Conservation (phyloP, 2,113 vertebrate genomes). For the Pterocles gutturalis region DNA sequence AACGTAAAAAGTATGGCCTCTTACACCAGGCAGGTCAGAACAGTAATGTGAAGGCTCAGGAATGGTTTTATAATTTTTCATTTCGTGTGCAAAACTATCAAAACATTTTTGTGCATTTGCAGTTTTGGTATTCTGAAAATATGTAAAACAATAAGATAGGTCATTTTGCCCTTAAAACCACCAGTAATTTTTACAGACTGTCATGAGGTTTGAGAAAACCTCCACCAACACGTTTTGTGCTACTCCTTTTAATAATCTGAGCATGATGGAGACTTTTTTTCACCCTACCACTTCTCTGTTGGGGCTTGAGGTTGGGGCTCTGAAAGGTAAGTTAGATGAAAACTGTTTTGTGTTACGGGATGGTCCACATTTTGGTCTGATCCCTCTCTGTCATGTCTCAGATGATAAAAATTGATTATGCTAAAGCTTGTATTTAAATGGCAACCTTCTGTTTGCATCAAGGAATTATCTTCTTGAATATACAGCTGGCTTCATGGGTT, state of each 20-base stretch:
- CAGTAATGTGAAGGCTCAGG: neutral
- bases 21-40: neutral
- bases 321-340: neutral
- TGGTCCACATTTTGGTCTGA: neutral
- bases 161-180: neutral
- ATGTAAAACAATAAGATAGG: neutral
- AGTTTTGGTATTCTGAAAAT: neutral
- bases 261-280: neutral
- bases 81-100: neutral
- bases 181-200: neutral
- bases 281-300: neutral
- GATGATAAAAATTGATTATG: neutral
- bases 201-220: neutral
- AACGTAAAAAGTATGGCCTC: too few species aligned
- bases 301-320: neutral
- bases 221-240: neutral
- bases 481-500: neutral
- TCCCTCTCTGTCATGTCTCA: neutral
- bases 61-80: neutral
- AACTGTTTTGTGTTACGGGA: neutral
- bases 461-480: neutral
- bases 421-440: neutral
- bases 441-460: neutral
- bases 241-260: neutral
- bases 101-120: neutral